A percentile compares a stretch with the other conserved stretches of the same genome.
phyloP scores from a whole-genome alignment of 2,113 vertebrate species.

The Pterophyllum scalare region DNA sequence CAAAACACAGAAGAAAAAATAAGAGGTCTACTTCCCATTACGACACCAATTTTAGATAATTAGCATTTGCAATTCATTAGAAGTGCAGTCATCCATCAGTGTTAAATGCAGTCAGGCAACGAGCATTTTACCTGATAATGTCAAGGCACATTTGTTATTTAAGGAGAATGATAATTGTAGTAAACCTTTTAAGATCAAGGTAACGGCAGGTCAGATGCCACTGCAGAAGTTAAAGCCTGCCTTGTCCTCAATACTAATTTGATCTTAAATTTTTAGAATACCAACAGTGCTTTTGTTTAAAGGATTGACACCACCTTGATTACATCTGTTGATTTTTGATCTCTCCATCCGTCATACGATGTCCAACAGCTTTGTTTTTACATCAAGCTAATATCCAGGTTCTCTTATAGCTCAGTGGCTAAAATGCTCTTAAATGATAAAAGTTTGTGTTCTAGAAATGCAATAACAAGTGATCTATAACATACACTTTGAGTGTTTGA shows the following conservation, averaged over 20 bases:
- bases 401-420: neutral
- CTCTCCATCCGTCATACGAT: conserved; percentile 1
- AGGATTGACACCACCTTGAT: neutral
- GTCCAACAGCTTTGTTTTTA: conserved; percentile 19
- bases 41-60: neutral
- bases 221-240: neutral
- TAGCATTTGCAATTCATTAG: neutral
- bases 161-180: neutral
- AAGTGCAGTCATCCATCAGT: neutral
- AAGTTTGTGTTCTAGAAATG: conserved; percentile 12
- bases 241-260: neutral
- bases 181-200: neutral
- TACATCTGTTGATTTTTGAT: conserved; percentile 44
- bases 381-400: neutral
- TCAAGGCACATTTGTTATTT: neutral
- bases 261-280: neutral
- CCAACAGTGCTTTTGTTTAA: neutral
- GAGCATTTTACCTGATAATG: neutral
- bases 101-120: neutral
- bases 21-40: neutral
- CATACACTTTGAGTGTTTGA: conserved; percentile 5
- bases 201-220: neutral
- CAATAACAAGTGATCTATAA: neutral
- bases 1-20: neutral
- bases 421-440: neutral